Percentiles rank a stretch among this genome's conserved stretches.
Conservation (phyloP, 2,888 invertebrate genomes). For the Tortrix viridana region DNA sequence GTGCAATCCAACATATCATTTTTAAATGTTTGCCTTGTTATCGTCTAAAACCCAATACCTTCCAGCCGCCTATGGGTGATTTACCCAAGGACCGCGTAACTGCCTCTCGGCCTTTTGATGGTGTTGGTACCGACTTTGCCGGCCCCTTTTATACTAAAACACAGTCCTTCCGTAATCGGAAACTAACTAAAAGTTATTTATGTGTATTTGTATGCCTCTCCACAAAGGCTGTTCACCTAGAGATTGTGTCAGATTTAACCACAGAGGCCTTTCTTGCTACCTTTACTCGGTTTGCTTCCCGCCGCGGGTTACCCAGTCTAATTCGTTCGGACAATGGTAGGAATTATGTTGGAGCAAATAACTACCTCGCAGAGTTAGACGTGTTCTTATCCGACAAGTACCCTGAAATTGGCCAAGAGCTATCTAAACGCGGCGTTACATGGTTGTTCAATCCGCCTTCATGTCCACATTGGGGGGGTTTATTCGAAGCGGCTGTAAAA, state of each 20-base stretch:
- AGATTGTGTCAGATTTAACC: slow-evolving; percentile 29
- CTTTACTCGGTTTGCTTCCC: slow-evolving; percentile 32
- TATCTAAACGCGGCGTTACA: slow-evolving; percentile 2
- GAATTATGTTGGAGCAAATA: slow-evolving; percentile 36
- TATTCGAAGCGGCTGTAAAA: slow-evolving; percentile 36
- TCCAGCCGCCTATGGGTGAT: background rate
- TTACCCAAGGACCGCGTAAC: slow-evolving; percentile 1
- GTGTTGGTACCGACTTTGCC: slow-evolving; percentile 7
- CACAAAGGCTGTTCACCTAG: slow-evolving; percentile 37
- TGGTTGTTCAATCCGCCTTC: slow-evolving; percentile 34
- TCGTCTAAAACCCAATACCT: background rate
- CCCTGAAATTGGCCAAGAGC: background rate
- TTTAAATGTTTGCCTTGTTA: background rate
- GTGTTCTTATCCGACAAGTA: slow-evolving; percentile 9
- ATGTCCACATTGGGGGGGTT: slow-evolving; percentile 31
- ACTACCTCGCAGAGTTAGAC: slow-evolving; percentile 23
- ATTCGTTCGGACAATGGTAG: slow-evolving; percentile 38
- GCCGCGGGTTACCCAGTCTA: slow-evolving; percentile 31
- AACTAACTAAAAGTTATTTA: background rate
- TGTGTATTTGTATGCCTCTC: slow-evolving; percentile 32
- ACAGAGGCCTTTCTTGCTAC: slow-evolving; percentile 38
- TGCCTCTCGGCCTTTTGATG: background rate
- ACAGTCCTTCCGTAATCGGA: background rate
- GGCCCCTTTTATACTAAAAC: slow-evolving; percentile 7
- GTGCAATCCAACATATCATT: background rate